phyloP scores from a whole-genome alignment of 2,888 invertebrate species.

The Apodemia zela region DNA sequence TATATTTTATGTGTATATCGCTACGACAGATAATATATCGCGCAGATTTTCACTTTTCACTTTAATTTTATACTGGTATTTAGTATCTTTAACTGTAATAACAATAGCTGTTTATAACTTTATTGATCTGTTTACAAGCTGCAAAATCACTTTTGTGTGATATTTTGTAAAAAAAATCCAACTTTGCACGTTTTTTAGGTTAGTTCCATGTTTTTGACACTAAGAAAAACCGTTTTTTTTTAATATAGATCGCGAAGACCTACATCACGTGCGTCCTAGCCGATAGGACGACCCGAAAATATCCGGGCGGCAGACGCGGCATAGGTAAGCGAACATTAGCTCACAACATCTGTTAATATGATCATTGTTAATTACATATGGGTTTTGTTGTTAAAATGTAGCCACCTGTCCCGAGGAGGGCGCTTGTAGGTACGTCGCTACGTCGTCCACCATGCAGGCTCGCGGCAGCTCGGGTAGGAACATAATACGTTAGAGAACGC shows the following conservation, averaged over 20 bases:
- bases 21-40: not conserved
- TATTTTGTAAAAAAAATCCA: constrained; percentile 32
- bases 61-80: not conserved
- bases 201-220: constrained; percentile 18
- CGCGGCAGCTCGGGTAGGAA: constrained; percentile 96
- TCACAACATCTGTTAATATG: constrained; percentile 81
- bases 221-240: constrained; percentile 27
- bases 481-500: constrained; percentile 82
- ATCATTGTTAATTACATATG: constrained; percentile 81
- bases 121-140: constrained; percentile 74
- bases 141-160: constrained; percentile 31
- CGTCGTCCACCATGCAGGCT: constrained; percentile 98
- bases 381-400: constrained; percentile 77
- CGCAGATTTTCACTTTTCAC: not conserved
- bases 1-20: no score
- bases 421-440: constrained; percentile 95
- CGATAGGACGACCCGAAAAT: constrained; percentile 59
- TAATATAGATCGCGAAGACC: constrained; percentile 39
- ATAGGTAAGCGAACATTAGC: constrained; percentile 71
- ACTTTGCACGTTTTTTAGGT: not conserved
- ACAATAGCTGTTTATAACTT: constrained; percentile 37
- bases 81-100: not conserved
- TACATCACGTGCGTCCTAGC: constrained; percentile 51
- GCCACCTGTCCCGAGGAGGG: constrained; percentile 97
- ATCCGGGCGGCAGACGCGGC: constrained; percentile 74